Evolutionary conservation across 1,140 invertebrate genomes (phyloP).

Genomic region (Steinernema feltiae): DNA sequence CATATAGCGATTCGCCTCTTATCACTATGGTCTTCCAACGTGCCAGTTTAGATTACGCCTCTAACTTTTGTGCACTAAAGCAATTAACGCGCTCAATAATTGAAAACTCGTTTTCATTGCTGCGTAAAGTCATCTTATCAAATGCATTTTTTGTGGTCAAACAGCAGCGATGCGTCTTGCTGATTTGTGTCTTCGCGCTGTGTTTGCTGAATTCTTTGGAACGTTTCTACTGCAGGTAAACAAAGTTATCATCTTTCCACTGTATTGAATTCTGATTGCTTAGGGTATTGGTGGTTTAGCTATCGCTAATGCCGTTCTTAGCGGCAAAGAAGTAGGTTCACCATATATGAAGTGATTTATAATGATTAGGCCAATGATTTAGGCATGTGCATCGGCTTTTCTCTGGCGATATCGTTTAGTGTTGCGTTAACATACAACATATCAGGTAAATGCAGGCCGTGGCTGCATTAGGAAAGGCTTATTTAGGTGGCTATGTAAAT

Average conservation of each 20-base stretch:
- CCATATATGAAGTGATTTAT: background rate
- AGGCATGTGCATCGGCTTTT: background rate
- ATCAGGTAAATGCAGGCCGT: background rate
- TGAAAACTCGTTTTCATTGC: background rate
- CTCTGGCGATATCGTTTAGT: background rate
- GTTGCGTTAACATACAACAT: background rate
- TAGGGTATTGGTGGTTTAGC: background rate
- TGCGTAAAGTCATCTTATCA: background rate
- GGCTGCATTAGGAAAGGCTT: background rate
- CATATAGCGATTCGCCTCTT: background rate
- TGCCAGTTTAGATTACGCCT: background rate
- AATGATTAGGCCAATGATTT: background rate
- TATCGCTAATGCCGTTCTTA: background rate
- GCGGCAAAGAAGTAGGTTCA: background rate
- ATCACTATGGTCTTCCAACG: background rate
- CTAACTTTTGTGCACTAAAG: background rate
- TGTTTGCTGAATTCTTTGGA: background rate
- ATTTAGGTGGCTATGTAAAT: background rate
- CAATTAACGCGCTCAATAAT: background rate
- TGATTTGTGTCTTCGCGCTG: background rate
- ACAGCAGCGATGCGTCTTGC: background rate
- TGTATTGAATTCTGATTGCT: background rate
- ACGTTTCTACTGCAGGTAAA: background rate
- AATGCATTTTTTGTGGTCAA: background rate
- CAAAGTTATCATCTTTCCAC: background rate